phyloP scores from a whole-genome alignment of 2,113 vertebrate species.

The Atlantisia rogersi region DNA sequence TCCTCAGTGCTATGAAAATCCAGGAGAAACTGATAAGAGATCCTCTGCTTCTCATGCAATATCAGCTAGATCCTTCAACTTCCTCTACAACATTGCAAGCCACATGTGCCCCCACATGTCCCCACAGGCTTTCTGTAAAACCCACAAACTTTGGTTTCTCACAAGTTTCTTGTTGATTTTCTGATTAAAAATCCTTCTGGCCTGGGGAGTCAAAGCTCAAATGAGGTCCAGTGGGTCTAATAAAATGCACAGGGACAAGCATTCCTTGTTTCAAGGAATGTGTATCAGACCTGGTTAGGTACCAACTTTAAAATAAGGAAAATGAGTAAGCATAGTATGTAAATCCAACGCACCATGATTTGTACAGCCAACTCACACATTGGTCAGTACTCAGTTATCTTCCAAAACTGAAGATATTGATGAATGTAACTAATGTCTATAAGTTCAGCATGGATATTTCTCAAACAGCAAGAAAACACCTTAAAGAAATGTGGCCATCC shows the following conservation, averaged over 20 bases:
- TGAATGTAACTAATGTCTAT: neutral
- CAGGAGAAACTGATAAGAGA: neutral
- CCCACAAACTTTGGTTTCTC: neutral
- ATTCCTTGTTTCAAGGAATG: neutral
- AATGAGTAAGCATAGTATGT: neutral
- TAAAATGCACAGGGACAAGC: neutral
- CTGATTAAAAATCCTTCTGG: neutral
- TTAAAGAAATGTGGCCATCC: neutral
- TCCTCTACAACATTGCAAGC: neutral
- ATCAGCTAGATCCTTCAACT: neutral
- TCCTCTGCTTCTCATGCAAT: neutral
- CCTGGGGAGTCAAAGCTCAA: neutral
- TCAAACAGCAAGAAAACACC: neutral
- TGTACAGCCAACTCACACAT: neutral
- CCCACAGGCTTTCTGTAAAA: neutral
- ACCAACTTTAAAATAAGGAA: neutral
- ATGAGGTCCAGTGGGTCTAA: neutral
- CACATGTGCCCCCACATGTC: too few relatives aligned
- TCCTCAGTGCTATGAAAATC: neutral
- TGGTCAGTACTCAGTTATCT: neutral
- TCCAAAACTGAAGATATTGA: neutral
- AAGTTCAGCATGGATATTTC: neutral
- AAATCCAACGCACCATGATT: neutral
- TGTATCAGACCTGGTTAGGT: neutral
- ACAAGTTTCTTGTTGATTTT: neutral